Evolutionary conservation across 2,113 vertebrate genomes (phyloP).

Genomic region (Limnothrissa miodon): DNA sequence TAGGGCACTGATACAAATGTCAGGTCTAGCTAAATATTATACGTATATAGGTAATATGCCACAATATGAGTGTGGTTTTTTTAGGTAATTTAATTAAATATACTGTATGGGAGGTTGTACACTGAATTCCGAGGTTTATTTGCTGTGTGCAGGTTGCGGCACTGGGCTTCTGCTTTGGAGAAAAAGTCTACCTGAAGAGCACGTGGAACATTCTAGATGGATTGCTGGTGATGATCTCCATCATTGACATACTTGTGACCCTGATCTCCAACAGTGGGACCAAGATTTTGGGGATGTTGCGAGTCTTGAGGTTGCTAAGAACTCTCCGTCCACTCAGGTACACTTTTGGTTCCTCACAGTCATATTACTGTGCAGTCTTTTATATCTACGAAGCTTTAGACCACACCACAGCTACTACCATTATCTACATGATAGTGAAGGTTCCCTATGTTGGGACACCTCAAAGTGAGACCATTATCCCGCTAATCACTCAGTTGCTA

Average conservation of each 20-base stretch:
- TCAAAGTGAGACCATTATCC: background rate
- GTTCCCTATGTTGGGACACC: too few species aligned
- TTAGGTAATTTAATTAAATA: too few species aligned
- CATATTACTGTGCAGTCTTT: too few species aligned
- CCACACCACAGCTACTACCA: too few species aligned
- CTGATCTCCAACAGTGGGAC: constrained; percentile 91
- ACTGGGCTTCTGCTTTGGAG: constrained; percentile 88
- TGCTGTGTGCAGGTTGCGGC: constrained; percentile 81
- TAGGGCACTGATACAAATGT: too few species aligned
- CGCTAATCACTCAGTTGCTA: too few species aligned
- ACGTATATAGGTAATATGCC: too few species aligned
- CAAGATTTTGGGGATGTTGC: constrained; percentile 94
- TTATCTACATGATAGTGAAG: background rate
- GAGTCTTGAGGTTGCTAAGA: constrained; percentile 89
- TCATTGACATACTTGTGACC: constrained; percentile 93
- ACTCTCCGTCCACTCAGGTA: constrained; percentile 92
- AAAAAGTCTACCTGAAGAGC: constrained; percentile 91
- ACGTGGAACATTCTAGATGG: constrained; percentile 97
- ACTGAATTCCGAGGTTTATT: background rate
- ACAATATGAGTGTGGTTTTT: too few species aligned
- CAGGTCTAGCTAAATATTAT: too few species aligned
- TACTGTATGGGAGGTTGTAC: too few species aligned
- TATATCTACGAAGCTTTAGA: too few species aligned
- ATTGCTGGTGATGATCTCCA: constrained; percentile 92
- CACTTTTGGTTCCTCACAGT: background rate